phyloP scores from a whole-genome alignment of 2,113 vertebrate species.

The Percopsis transmontana region DNA sequence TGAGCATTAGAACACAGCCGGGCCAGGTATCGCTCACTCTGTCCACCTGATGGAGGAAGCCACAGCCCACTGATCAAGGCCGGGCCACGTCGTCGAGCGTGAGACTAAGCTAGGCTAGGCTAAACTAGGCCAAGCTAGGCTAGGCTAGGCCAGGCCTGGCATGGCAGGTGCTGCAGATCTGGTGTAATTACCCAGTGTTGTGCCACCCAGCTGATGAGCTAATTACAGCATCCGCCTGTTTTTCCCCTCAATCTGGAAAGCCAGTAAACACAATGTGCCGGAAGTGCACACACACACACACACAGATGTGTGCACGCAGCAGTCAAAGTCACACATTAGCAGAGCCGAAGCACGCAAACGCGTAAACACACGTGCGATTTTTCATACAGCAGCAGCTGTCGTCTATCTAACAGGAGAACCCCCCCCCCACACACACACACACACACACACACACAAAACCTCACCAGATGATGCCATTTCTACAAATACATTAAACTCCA shows the following conservation, averaged over 20 bases:
- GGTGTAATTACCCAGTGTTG: constrained; percentile 80
- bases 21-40: constrained; percentile 24
- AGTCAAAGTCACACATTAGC: constrained; percentile 39
- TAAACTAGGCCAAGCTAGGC: constrained; percentile 32
- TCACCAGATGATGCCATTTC: constrained; percentile 61
- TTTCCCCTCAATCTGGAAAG: constrained; percentile 74
- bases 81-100: neutral
- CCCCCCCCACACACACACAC: constrained; percentile 9
- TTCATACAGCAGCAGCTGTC: constrained; percentile 67
- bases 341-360: constrained; percentile 38
- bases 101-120: constrained; percentile 23
- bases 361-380: constrained; percentile 29
- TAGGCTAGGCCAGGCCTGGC: constrained; percentile 40
- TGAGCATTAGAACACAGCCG: constrained; percentile 46
- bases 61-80: constrained; percentile 39
- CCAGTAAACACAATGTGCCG: constrained; percentile 72
- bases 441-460: constrained; percentile 54
- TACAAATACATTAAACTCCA: constrained; percentile 66
- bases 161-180: constrained; percentile 67
- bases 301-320: constrained; percentile 19
- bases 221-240: constrained; percentile 79
- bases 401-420: constrained; percentile 42
- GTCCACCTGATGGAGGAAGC: constrained; percentile 46
- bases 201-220: constrained; percentile 80
- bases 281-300: constrained; percentile 32